Evolutionary conservation across 2,797 vertebrate genomes (phyloP), one percentile per base, ranked within the genome.

Genomic region (Forpus xanthops): DNA sequence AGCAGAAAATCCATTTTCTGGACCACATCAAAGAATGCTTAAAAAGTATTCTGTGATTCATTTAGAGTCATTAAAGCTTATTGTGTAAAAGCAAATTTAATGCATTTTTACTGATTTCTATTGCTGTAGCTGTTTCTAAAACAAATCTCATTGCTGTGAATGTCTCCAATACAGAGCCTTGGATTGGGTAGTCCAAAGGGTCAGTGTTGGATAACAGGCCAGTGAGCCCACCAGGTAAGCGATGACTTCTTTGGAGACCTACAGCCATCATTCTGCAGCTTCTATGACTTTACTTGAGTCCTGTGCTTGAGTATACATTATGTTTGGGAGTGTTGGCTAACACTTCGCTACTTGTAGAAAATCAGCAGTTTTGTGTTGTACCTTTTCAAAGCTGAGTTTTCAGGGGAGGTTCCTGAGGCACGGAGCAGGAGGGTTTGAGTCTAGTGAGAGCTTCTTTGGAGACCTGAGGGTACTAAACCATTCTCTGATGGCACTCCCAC

Each of bases 291-390:
- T 19, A 7, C 5, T 8, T 45, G 50, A 60, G 42, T 56, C 33
- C 33, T 35, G 41, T 60, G 28, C 77, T 67, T 67, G 56, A 87
- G 42, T 30, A 49, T 1, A 1, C 42, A 9, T 61, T 56, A 5
- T 14, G 47, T 35, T 23, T 33, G 30, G 9, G 9, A 27, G 5
- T 12, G 16, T 17, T 58, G 53, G 17, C 49, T 75, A 33, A 74
- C 80, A 21, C 15, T 67, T 64, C 7, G 1, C 62, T 61, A 4
- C 39, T 37, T 77, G 39, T n/a, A 44, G 20, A 72, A 39, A 33
- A 67, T 19, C 0, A 0, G 27, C n/a, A 31, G 16, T 20, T 74
- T 24, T 72, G 17, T 45, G n/a, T 66, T 2, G 0, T 30, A 16
- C 9, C 42, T 77, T 39, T 52, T 65, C 41, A 23, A 62, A 74